A percentile compares a stretch with the other conserved stretches of the same genome.
These are phyloP conservation scores for Taenaris catops DNA, from an alignment of 2,888 invertebrate genomes.

Conservation along the genomic window DNA sequence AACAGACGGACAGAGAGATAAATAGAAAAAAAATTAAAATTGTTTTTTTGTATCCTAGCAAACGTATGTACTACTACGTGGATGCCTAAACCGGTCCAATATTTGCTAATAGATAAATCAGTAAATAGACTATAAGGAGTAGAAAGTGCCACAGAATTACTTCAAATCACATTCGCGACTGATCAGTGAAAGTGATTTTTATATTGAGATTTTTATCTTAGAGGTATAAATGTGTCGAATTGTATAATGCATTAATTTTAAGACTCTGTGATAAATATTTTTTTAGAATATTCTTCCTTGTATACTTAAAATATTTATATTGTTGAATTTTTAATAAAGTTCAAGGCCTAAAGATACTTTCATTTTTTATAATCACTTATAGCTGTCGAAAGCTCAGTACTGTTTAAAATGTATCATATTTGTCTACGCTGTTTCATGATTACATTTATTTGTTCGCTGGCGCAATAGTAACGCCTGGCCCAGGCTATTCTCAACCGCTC, in stretches of 20 bases:
- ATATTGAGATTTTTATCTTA: too few relatives aligned
- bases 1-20: too few relatives aligned
- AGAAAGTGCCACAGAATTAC: conserved; percentile 51
- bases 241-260: conserved; percentile 30
- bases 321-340: conserved; percentile 20
- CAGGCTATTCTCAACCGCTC: conserved; percentile 10
- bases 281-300: conserved; percentile 19
- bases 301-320: conserved; percentile 20
- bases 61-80: conserved; percentile 73
- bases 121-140: conserved; percentile 24
- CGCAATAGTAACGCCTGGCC: conserved; percentile 2
- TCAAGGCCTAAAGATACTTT: neutral
- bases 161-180: conserved; percentile 15
- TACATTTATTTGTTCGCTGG: conserved; percentile 12
- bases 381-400: too few relatives aligned
- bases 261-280: conserved; percentile 58
- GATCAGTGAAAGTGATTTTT: too few relatives aligned
- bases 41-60: conserved; percentile 70
- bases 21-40: too few relatives aligned
- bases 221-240: too few relatives aligned
- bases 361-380: too few relatives aligned
- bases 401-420: too few relatives aligned
- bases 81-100: conserved; percentile 35
- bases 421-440: too few relatives aligned
- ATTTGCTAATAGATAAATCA: conserved; percentile 7